Percentiles rank a stretch among this genome's conserved stretches.
phyloP scores from a whole-genome alignment of 1,140 invertebrate species.

The Globodera rostochiensis region DNA sequence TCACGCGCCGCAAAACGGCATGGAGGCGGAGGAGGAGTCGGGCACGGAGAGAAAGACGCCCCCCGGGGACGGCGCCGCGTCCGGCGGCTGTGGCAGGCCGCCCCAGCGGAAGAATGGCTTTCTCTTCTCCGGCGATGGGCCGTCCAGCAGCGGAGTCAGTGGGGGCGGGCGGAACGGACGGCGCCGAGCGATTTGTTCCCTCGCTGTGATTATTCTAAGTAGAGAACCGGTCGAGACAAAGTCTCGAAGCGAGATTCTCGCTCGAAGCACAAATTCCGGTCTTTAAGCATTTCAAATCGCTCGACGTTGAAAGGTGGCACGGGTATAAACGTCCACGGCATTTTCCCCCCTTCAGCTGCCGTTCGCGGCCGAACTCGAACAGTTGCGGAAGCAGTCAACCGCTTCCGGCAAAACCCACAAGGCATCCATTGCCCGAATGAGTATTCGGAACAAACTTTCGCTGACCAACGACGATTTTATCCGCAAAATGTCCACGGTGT shows the following conservation, averaged over 20 bases:
- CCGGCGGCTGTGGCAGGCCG: conserved; percentile 6
- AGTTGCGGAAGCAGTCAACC: conserved; percentile 58
- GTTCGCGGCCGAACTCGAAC: conserved; percentile 62
- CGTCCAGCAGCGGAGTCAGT: conserved; percentile 35
- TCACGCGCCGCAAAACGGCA: not conserved
- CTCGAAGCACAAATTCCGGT: no score
- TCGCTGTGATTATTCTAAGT: no score
- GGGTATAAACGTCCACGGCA: not conserved
- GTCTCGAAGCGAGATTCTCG: no score
- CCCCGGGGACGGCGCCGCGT: no score
- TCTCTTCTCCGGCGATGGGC: conserved; percentile 39
- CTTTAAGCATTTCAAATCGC: no score
- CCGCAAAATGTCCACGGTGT: conserved; percentile 49
- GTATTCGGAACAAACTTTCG: conserved; percentile 50
- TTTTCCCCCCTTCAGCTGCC: conserved; percentile 33
- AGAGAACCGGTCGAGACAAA: no score
- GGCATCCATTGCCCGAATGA: conserved; percentile 44
- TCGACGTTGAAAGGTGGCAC: no score
- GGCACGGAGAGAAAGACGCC: conserved; percentile 3
- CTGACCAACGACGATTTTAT: conserved; percentile 50
- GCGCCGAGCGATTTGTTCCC: conserved; percentile 3
- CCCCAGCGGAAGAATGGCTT: conserved; percentile 51
- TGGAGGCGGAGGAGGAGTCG: conserved; percentile 9
- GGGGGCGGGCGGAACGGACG: not conserved
- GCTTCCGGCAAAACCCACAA: conserved; percentile 44